Conservation (phyloP, 2,113 vertebrate genomes). For the Phycodurus eques region DNA sequence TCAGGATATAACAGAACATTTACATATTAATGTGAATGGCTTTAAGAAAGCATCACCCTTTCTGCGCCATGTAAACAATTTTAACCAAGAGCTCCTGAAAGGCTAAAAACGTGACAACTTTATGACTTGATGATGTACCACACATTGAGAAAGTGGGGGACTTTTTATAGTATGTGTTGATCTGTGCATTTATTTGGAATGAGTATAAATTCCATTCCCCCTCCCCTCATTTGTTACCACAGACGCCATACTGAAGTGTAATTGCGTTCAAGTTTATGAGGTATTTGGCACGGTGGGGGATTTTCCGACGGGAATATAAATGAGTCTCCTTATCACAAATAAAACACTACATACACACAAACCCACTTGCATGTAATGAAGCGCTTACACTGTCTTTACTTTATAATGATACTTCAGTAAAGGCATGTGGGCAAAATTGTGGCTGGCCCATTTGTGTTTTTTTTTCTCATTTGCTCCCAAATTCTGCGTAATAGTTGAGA, state of each 20-base stretch:
- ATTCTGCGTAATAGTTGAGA: no score
- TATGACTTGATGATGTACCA: conserved; percentile 49
- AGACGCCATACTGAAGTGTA: conserved; percentile 52
- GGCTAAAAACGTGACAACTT: conserved; percentile 51
- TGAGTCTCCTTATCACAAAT: neutral
- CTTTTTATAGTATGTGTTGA: conserved; percentile 18
- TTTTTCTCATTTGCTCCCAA: no score
- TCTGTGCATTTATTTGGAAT: conserved; percentile 34
- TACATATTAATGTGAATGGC: neutral
- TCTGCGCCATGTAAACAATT: conserved; percentile 25
- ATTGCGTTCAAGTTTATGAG: conserved; percentile 57
- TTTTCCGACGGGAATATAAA: conserved; percentile 25
- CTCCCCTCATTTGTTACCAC: conserved; percentile 45
- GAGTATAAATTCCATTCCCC: conserved; percentile 35
- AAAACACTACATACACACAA: neutral
- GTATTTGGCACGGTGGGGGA: conserved; percentile 41
- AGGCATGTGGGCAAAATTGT: no score
- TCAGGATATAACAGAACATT: neutral
- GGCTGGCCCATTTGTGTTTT: no score
- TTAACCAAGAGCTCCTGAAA: conserved; percentile 53
- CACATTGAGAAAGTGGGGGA: conserved; percentile 39
- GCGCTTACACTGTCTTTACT: neutral
- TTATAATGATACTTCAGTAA: no score
- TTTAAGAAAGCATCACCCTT: conserved; percentile 2
- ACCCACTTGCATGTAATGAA: neutral